Conservation (phyloP, 2,113 vertebrate genomes). For the Zootoca vivipara region DNA sequence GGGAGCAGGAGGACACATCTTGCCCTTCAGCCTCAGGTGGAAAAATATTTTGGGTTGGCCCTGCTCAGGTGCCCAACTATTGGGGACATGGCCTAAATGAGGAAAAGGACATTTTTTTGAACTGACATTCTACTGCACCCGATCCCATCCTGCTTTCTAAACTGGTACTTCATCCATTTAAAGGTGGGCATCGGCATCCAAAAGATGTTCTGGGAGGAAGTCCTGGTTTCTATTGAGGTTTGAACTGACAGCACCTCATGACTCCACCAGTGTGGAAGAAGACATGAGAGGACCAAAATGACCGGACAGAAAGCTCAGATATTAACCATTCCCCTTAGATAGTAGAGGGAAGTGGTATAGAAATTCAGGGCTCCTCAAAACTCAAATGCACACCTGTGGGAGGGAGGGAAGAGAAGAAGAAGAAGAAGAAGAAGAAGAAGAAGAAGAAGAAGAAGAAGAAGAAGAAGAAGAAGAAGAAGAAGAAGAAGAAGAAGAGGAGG, state of each 20-base stretch:
- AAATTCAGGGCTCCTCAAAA: background rate
- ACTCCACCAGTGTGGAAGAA: background rate
- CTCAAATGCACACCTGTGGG: background rate
- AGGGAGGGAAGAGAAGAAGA: too few species aligned
- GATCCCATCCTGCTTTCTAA: background rate
- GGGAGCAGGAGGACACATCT: too few species aligned
- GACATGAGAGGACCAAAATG: background rate
- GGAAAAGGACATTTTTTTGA: background rate
- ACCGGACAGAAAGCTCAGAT: background rate
- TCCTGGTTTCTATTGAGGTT: background rate
- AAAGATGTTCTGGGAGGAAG: background rate
- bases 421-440: too few species aligned
- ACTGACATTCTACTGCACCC: background rate
- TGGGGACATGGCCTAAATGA: background rate
- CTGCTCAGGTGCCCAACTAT: too few species aligned
- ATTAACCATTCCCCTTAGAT: background rate
- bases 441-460: too few species aligned
- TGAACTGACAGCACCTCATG: background rate
- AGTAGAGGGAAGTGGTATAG: background rate
- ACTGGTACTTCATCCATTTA: background rate
- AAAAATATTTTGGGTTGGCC: too few species aligned
- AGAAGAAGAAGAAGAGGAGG: too few species aligned
- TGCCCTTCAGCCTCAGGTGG: too few species aligned
- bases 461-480: rapidly evolving
- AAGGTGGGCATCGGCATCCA: background rate